Base-by-base conservation (phyloP, 2,888 invertebrate genomes). In the Leucozona laternaria region DNA sequence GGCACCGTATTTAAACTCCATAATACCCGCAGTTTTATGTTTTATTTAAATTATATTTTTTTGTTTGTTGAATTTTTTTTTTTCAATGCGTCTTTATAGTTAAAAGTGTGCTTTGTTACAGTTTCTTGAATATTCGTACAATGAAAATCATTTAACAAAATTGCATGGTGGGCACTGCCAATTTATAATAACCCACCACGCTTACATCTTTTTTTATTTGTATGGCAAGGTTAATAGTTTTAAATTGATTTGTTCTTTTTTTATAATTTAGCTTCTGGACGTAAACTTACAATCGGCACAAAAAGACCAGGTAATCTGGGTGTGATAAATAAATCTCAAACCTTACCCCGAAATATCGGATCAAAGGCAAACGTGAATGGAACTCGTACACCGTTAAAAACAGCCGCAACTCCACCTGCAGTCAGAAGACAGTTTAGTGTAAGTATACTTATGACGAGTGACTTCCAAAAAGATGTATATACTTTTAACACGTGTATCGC, bases 281-380 rank as follows among this genome's bases (percentile, higher is more conserved):
- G 96, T 88, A 97, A 97, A 92, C 92, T 97, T 85, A 95, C 95
- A 11, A 95, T 96, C 45, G 95, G 96, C n/a, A 95, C 95, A 17
- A 95, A 96, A 88, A 94, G 96, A 66, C 95, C 96, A 84, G 93
- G 94, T 2, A 93, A 94, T 7, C 94, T 95, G 10, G 94, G 94
- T 0, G 94, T 95, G 8, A 93, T 96, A 85, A 96, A 96, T 91
- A 97, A 97, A 93, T 97, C 97, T 64, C 97, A 97, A 93, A 97
- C 97, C 3, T 93, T 97, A 87, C 97, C 97, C 0, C 94, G 97
- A 72, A 97, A 96, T 76, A 96, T 97, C 95, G 97, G 97, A 57
- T 94, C 94, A 71, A 93, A 94, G 70, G 91, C 93, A 48, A 85
- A 88, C 22, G 64, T 83, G 6, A 90, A 89, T 80, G 91, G 76